Evolutionary conservation across 1,140 invertebrate species (phyloP).

Genomic region (Andrena cerasifolii): DNA sequence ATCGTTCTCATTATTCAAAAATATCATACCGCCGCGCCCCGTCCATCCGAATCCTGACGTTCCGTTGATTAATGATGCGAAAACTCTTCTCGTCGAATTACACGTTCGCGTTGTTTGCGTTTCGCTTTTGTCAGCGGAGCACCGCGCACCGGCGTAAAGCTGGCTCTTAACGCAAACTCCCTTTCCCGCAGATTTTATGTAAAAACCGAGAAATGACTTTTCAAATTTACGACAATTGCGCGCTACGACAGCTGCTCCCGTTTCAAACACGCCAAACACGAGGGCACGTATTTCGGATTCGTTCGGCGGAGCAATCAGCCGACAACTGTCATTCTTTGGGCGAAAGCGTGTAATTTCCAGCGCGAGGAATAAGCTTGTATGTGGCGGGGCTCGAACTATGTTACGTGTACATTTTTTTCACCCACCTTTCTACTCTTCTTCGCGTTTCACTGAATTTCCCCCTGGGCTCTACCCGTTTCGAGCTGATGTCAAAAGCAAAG

Average conservation of each 20-base stretch:
- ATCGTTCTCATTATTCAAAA: slow-evolving; percentile 37
- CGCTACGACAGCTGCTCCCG: not conserved
- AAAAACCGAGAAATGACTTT: slow-evolving; percentile 20
- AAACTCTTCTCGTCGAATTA: not conserved
- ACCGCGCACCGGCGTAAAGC: not conserved
- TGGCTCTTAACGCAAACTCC: not conserved
- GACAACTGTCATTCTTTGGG: slow-evolving; percentile 4
- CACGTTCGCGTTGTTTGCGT: not conserved
- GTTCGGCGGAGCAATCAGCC: slow-evolving; percentile 12
- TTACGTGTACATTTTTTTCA: slow-evolving; percentile 22
- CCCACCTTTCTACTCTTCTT: slow-evolving; percentile 15
- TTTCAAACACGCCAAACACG: not conserved
- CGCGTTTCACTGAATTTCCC: no score
- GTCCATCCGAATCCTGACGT: not conserved
- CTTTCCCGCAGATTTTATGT: not conserved
- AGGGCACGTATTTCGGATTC: not conserved
- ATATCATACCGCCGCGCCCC: not conserved
- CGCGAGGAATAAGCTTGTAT: slow-evolving; percentile 13
- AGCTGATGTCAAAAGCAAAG: no score
- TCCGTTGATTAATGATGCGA: slow-evolving; percentile 22
- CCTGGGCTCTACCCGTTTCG: no score
- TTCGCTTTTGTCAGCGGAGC: not conserved
- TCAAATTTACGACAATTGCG: slow-evolving; percentile 34
- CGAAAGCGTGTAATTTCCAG: slow-evolving; percentile 11
- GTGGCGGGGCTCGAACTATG: no score